Percentiles rank a stretch among this genome's conserved stretches.
phyloP scores from a whole-genome alignment of 2,888 invertebrate species.

The Dryobotodes eremita region DNA sequence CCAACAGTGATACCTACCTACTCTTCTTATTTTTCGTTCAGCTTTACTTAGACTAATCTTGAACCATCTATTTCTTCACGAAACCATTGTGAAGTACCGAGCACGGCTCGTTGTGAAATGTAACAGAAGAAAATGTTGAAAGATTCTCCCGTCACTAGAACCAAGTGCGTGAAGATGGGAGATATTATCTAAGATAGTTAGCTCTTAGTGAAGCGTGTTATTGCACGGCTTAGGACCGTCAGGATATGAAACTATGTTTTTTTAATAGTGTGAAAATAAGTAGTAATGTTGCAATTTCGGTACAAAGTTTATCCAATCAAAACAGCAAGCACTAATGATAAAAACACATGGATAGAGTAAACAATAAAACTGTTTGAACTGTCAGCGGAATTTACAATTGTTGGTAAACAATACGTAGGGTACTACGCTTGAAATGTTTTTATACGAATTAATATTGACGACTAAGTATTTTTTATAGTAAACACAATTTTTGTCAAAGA shows the following conservation, averaged over 20 bases:
- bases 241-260: conserved; percentile 11
- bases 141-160: conserved; percentile 54
- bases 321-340: not conserved
- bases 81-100: conserved; percentile 57
- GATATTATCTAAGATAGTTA: conserved; percentile 48
- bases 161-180: conserved; percentile 59
- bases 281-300: not conserved
- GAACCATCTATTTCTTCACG: conserved; percentile 59
- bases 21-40: conserved; percentile 22
- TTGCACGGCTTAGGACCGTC: conserved; percentile 23
- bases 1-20: not conserved
- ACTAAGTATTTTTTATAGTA: conserved; percentile 4
- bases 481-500: not conserved
- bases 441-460: not conserved
- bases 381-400: conserved; percentile 16
- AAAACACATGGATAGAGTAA: not conserved
- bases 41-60: conserved; percentile 50
- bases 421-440: not conserved
- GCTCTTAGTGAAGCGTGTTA: conserved; percentile 32
- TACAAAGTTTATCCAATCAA: not conserved
- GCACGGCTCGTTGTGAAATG: conserved; percentile 58
- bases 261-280: not conserved
- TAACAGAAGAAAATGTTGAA: conserved; percentile 63
- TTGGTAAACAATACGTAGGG: conserved; percentile 24
- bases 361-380: not conserved